Percentiles rank a stretch among this genome's conserved stretches.
phyloP scores from a whole-genome alignment of 2,797 vertebrate genomes.

The Enteromius trimaculatus region DNA sequence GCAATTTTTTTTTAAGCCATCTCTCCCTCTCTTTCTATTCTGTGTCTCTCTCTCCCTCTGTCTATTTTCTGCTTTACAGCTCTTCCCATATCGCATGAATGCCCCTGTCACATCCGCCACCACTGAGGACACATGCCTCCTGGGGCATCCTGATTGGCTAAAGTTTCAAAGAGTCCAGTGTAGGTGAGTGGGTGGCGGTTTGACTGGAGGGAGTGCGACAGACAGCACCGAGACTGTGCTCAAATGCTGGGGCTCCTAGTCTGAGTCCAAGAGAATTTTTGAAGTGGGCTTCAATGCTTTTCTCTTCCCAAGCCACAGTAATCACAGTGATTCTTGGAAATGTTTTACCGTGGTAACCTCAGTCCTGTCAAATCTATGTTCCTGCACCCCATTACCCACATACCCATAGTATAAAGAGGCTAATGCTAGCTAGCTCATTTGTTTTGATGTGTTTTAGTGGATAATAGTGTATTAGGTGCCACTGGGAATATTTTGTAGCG shows the following conservation, averaged over 20 bases:
- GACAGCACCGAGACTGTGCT: constrained; percentile 44
- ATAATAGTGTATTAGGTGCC: neutral
- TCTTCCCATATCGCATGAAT: constrained; percentile 56
- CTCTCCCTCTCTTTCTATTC: constrained; percentile 10
- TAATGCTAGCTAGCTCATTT: constrained; percentile 1
- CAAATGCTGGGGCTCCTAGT: constrained; percentile 40
- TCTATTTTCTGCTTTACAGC: constrained; percentile 57
- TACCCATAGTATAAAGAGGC: neutral
- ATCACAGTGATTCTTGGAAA: constrained; percentile 36
- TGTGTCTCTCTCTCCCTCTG: constrained; percentile 16
- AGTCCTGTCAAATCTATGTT: constrained; percentile 33
- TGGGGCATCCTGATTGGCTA: constrained; percentile 60
- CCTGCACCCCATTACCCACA: constrained; percentile 10
- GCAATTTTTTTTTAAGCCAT: constrained; percentile 11
- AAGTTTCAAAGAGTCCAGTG: constrained; percentile 59
- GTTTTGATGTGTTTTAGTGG: constrained; percentile 3
- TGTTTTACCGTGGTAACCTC: constrained; percentile 28
- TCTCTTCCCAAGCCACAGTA: constrained; percentile 26
- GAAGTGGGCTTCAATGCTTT: constrained; percentile 33
- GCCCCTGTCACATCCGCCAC: constrained; percentile 58
- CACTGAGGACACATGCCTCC: constrained; percentile 48
- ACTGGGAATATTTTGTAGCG: neutral
- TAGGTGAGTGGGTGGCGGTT: constrained; percentile 62
- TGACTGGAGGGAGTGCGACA: constrained; percentile 58
- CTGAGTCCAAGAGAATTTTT: constrained; percentile 32